Conservation (phyloP, 1,140 invertebrate species). For the Macrotrachela quadricornifera region DNA sequence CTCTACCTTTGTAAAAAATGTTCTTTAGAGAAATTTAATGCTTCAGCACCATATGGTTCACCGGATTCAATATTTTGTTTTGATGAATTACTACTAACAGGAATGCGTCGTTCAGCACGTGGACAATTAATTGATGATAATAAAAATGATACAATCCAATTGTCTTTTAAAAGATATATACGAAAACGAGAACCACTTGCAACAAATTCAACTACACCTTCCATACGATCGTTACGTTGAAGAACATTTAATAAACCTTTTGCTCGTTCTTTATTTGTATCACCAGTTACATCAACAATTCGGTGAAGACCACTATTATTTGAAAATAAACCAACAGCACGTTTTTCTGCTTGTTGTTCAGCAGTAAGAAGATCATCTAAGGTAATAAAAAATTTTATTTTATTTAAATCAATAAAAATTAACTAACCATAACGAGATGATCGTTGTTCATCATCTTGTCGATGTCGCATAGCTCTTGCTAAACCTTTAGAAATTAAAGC, state of each 20-base stretch:
- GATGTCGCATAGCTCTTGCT: slow-evolving; percentile 70
- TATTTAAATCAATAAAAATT: slow-evolving; percentile 21
- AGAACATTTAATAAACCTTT: slow-evolving; percentile 76
- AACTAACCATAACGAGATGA: slow-evolving; percentile 78
- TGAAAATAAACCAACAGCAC: neutral
- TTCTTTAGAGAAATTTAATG: slow-evolving; percentile 65
- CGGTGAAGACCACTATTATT: too few species aligned
- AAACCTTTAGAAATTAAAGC: slow-evolving; percentile 71
- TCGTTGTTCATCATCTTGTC: slow-evolving; percentile 70
- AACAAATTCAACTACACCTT: slow-evolving; percentile 82
- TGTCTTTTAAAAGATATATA: slow-evolving; percentile 78
- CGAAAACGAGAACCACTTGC: slow-evolving; percentile 73
- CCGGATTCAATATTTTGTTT: slow-evolving; percentile 38
- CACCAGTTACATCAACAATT: slow-evolving; percentile 16
- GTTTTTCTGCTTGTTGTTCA: slow-evolving; percentile 38
- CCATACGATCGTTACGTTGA: slow-evolving; percentile 51
- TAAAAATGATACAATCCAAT: slow-evolving; percentile 77
- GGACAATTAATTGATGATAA: slow-evolving; percentile 37
- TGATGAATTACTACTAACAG: slow-evolving; percentile 37
- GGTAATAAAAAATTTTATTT: too few species aligned
- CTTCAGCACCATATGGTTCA: slow-evolving; percentile 79
- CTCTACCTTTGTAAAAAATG: slow-evolving; percentile 48
- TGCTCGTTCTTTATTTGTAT: slow-evolving; percentile 46
- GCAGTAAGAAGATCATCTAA: slow-evolving; percentile 31
- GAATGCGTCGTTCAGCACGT: slow-evolving; percentile 47